Percentiles rank a stretch among this genome's conserved stretches.
Evolutionary conservation across 2,797 vertebrate species (phyloP).

Genomic region (Crenuchus spilurus): DNA sequence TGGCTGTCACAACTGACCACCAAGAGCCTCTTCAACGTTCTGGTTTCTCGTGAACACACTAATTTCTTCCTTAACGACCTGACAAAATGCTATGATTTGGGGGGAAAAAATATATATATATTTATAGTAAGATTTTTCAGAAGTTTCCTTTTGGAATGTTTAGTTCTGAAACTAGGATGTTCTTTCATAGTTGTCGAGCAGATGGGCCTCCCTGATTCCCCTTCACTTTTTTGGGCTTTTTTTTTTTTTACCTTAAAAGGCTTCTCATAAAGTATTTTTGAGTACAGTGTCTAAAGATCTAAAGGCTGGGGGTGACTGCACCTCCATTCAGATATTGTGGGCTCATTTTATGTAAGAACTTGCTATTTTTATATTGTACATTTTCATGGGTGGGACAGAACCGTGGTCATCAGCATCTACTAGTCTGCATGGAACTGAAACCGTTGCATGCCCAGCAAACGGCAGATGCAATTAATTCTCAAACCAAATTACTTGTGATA

Average conservation of each 20-base stretch:
- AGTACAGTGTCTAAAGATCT: slow-evolving; percentile 24
- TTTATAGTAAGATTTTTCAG: slow-evolving; percentile 76
- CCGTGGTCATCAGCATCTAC: slow-evolving; percentile 59
- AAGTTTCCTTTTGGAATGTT: slow-evolving; percentile 70
- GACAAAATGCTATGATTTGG: slow-evolving; percentile 68
- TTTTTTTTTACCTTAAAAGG: slow-evolving; percentile 2
- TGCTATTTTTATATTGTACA: slow-evolving; percentile 67
- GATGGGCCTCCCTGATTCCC: slow-evolving; percentile 23
- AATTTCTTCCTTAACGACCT: slow-evolving; percentile 70
- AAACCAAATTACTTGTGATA: slow-evolving; percentile 69
- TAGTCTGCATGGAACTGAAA: slow-evolving; percentile 74
- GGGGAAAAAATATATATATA: slow-evolving; percentile 65
- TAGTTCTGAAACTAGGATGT: slow-evolving; percentile 73
- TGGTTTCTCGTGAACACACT: slow-evolving; percentile 67
- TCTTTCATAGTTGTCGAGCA: slow-evolving; percentile 65
- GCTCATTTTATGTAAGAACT: slow-evolving; percentile 55
- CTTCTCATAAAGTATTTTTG: not conserved
- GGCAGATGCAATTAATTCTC: slow-evolving; percentile 57
- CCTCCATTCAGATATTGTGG: slow-evolving; percentile 61
- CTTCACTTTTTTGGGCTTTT: slow-evolving; percentile 21
- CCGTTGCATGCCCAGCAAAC: slow-evolving; percentile 74
- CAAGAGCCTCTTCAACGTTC: slow-evolving; percentile 56
- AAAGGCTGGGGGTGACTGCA: not conserved
- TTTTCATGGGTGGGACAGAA: slow-evolving; percentile 64
- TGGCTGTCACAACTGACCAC: slow-evolving; percentile 53